Evolutionary conservation across 2,888 invertebrate genomes (phyloP).

Genomic region (Stegana nigrithorax): DNA sequence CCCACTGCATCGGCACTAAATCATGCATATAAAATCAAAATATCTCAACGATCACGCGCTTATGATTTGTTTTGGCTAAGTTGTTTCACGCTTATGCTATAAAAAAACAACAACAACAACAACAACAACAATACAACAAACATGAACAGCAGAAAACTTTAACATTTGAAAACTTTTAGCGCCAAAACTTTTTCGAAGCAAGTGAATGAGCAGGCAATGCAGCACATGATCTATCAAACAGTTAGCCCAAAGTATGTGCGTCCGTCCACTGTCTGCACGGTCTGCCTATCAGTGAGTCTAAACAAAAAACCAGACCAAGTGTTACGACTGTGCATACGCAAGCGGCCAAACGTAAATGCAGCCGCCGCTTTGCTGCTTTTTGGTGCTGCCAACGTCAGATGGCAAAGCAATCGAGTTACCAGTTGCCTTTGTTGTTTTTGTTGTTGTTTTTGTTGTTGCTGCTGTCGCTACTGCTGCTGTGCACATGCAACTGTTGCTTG

Average conservation of each 20-base stretch:
- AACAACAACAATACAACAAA: not conserved
- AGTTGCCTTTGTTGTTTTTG: too few relatives aligned
- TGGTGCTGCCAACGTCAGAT: too few relatives aligned
- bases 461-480: slow-evolving; percentile 19
- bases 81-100: slow-evolving; percentile 9
- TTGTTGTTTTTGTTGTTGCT: slow-evolving; percentile 1
- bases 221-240: too few relatives aligned
- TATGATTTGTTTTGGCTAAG: slow-evolving; percentile 6
- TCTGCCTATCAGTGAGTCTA: too few relatives aligned
- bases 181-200: not conserved
- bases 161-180: slow-evolving; percentile 15
- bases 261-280: too few relatives aligned
- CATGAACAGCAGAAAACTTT: too few relatives aligned
- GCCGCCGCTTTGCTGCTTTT: too few relatives aligned
- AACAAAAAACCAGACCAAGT: not conserved
- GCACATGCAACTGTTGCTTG: slow-evolving; percentile 19
- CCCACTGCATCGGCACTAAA: too few relatives aligned
- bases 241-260: not conserved
- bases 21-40: too few relatives aligned
- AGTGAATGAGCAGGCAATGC: not conserved
- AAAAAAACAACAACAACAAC: not conserved
- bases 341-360: not conserved
- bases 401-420: not conserved
- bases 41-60: slow-evolving; percentile 9
- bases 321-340: not conserved